phyloP scores from a whole-genome alignment of 2,113 vertebrate genomes.

The Beaufortia kweichowensis region DNA sequence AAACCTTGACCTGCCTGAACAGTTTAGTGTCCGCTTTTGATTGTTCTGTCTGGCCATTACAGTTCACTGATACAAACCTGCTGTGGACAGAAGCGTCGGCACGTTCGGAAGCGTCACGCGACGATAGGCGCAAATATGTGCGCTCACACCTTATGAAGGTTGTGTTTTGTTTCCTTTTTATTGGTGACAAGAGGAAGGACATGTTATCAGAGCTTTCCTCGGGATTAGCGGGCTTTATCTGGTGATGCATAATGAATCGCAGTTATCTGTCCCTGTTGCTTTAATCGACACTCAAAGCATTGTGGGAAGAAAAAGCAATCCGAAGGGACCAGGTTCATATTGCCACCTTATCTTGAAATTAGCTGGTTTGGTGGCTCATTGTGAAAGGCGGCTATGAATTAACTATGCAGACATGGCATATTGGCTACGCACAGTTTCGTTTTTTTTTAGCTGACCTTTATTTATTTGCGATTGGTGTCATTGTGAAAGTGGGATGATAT shows the following conservation, averaged over 20 bases:
- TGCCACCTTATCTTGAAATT: constrained; percentile 38
- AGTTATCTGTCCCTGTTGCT: constrained; percentile 40
- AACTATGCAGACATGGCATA: constrained; percentile 12
- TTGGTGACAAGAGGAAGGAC: constrained; percentile 16
- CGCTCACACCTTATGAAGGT: constrained; percentile 31
- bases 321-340: constrained; percentile 21
- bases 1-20: constrained; percentile 57
- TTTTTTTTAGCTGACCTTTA: neutral
- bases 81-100: neutral
- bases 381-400: constrained; percentile 24
- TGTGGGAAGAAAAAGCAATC: constrained; percentile 8
- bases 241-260: constrained; percentile 34
- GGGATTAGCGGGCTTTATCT: constrained; percentile 44
- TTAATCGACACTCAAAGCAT: constrained; percentile 41
- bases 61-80: constrained; percentile 4
- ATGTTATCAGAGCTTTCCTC: constrained; percentile 35
- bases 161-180: constrained; percentile 28
- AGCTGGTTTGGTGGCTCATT: constrained; percentile 23
- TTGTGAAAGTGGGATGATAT: no score
- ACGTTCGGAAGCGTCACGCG: neutral
- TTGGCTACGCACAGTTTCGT: neutral
- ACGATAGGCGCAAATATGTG: neutral
- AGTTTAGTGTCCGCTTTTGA: constrained; percentile 57
- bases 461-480: neutral
- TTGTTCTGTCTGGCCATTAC: constrained; percentile 42